Evolutionary conservation across 2,113 vertebrate genomes (phyloP).

Genomic region (Ptyas mucosa): DNA sequence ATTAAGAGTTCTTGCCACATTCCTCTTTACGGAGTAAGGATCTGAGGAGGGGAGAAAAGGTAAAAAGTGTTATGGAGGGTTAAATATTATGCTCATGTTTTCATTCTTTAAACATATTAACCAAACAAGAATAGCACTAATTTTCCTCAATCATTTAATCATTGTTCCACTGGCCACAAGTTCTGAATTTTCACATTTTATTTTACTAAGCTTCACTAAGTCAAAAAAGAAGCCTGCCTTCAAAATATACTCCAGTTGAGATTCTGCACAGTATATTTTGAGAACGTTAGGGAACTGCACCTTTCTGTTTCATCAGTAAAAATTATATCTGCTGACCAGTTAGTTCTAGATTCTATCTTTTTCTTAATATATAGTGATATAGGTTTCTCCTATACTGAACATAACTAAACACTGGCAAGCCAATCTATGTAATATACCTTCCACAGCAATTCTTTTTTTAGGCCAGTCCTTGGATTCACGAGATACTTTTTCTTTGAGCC

Average conservation of each 20-base stretch:
- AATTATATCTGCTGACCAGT: background rate
- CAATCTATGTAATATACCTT: slow-evolving; percentile 71
- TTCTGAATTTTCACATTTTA: background rate
- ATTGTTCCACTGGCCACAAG: background rate
- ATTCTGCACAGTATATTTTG: background rate
- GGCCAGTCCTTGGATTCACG: slow-evolving; percentile 93
- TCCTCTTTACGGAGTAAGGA: slow-evolving; percentile 88
- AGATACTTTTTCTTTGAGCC: slow-evolving; percentile 76
- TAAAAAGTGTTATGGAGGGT: background rate
- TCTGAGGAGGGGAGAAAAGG: slow-evolving; percentile 68
- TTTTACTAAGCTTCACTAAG: background rate
- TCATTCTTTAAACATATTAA: background rate
- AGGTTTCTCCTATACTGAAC: background rate
- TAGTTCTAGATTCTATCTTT: background rate
- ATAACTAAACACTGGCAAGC: background rate
- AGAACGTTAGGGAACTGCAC: background rate
- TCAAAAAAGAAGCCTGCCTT: background rate
- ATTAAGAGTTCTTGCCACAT: slow-evolving; percentile 88
- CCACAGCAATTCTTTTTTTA: slow-evolving; percentile 89
- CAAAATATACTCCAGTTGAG: background rate
- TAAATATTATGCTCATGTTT: background rate
- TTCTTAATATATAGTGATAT: background rate
- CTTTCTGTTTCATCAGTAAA: background rate
- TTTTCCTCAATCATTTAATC: background rate
- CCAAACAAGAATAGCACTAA: background rate